Conservation (phyloP, 2,113 vertebrate genomes). For the Rhinolophus ferrumequinum region DNA sequence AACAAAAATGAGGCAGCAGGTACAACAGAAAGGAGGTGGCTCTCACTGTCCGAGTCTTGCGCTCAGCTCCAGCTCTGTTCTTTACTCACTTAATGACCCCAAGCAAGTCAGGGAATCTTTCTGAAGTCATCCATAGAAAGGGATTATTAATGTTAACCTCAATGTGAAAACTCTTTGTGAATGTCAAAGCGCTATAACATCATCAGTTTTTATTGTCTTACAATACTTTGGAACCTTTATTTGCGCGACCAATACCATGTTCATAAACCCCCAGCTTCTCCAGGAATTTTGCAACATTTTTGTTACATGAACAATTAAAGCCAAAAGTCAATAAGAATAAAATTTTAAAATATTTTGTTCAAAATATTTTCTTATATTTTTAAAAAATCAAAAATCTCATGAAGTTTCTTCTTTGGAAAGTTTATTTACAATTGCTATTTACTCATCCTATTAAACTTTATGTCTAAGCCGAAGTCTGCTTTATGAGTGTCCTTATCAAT, state of each 20-base stretch:
- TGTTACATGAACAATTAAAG: not conserved
- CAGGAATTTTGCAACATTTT: not conserved
- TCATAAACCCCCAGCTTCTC: not conserved
- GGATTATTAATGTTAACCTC: not conserved
- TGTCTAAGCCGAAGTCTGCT: not conserved
- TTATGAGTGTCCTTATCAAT: not conserved
- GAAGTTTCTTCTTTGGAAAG: constrained; percentile 7
- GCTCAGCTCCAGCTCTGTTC: not conserved
- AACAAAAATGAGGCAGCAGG: not conserved
- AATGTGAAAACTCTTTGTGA: not conserved
- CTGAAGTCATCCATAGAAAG: not conserved
- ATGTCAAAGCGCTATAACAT: not conserved
- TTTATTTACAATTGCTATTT: not conserved
- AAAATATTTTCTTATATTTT: constrained; percentile 8
- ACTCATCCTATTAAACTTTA: not conserved
- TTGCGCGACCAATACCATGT: not conserved
- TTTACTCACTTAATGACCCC: not conserved
- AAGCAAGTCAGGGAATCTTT: not conserved
- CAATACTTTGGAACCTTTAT: not conserved
- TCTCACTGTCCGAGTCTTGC: not conserved
- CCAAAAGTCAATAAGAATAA: not conserved
- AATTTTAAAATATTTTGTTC: not conserved
- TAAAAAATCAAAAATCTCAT: not conserved
- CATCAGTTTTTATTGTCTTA: not conserved
- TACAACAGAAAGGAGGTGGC: not conserved